Evolutionary conservation across 2,888 invertebrate genomes (phyloP), one percentile per base, ranked within the genome.

Genomic region (Dasysyrphus albostriatus): DNA sequence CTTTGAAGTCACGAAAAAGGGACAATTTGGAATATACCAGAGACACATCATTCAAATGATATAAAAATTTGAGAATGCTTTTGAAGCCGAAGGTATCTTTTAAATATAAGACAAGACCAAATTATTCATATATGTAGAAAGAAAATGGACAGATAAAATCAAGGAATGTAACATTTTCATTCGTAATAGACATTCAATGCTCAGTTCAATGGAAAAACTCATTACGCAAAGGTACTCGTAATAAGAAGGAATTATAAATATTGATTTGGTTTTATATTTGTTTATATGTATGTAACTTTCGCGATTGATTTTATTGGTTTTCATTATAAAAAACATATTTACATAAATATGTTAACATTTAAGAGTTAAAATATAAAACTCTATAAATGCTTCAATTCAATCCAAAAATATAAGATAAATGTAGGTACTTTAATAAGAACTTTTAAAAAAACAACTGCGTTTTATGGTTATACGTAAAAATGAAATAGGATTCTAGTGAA

Each of bases 241-340:
- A 56, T 70, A 76, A 65, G 76, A n/a, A 72, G 65, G 81, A 42
- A 82, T 82, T 82, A 82, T 72, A 42, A 76, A 58, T 82, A 76
- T 82, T 42, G 81, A 82, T 82, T 76, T 63, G n/a, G 39, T 29
- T 70, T 19, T 51, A 37, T 58, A 58, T 63, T 65, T 29, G 47
- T 2, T 47, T 44, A 8, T 16, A 47, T 14, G 5, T 5, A 42
- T n/a, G n/a, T 6, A n/a, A 6, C n/a, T 47, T 47, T 16, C 8
- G 8, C 16, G 8, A 16, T 16, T 16, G 16, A 44, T 44, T n/a
- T n/a, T 44, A 14, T 44, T 7, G 7, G 44, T n/a, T 42, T 5
- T 12, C 42, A 5, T n/a, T n/a, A n/a, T n/a, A n/a, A n/a, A n/a
- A n/a, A n/a, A n/a, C n/a, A n/a, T n/a, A n/a, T n/a, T n/a, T n/a